phyloP scores from a whole-genome alignment of 2,888 invertebrate species.

The Ormyrus thymus region DNA sequence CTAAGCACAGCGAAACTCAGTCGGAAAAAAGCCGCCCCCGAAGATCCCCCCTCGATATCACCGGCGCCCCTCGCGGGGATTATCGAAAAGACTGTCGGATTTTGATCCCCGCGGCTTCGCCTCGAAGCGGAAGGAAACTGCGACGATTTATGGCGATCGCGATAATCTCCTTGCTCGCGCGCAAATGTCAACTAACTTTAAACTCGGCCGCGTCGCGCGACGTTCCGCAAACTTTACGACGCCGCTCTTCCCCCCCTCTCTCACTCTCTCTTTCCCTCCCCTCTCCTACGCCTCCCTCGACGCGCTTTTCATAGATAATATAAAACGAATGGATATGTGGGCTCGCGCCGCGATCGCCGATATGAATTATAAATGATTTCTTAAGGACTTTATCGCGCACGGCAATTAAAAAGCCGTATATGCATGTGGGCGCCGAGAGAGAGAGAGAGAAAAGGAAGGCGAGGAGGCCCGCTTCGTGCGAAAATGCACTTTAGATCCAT shows the following conservation, averaged over 20 bases:
- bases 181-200: constrained; percentile 52
- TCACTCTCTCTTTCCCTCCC: neutral
- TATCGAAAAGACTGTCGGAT: constrained; percentile 43
- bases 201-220: constrained; percentile 35
- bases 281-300: constrained; percentile 1
- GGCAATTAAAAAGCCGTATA: constrained; percentile 53
- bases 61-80: constrained; percentile 15
- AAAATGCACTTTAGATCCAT: constrained; percentile 45
- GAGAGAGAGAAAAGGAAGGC: constrained; percentile 38
- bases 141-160: constrained; percentile 54
- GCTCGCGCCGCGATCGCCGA: constrained; percentile 42
- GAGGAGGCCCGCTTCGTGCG: constrained; percentile 37
- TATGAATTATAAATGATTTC: constrained; percentile 56
- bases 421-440: constrained; percentile 23
- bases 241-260: neutral
- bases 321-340: constrained; percentile 50
- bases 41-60: constrained; percentile 21
- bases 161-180: constrained; percentile 45
- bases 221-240: constrained; percentile 46
- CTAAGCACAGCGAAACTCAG: neutral
- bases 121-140: constrained; percentile 8
- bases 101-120: constrained; percentile 41
- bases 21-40: neutral
- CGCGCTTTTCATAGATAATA: constrained; percentile 47
- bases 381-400: constrained; percentile 50